phyloP scores from a whole-genome alignment of 2,113 vertebrate genomes.

The Noctilio leporinus region DNA sequence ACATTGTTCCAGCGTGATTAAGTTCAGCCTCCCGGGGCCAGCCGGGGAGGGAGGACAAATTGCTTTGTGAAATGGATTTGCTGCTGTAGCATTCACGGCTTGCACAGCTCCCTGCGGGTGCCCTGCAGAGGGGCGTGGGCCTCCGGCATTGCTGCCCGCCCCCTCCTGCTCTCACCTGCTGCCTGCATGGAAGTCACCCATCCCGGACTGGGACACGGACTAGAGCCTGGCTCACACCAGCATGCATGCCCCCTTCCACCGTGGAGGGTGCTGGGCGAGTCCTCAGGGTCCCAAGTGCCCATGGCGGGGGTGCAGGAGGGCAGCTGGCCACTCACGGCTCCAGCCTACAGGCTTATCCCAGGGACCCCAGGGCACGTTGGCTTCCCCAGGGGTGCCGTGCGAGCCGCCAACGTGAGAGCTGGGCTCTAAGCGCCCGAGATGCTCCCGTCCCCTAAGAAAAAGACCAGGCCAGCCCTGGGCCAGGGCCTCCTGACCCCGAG shows the following conservation, averaged over 20 bases:
- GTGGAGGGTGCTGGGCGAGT: neutral
- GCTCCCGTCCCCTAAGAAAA: neutral
- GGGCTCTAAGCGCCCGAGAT: neutral
- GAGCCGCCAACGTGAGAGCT: fast-evolving
- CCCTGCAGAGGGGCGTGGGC: neutral
- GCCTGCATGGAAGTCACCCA: neutral
- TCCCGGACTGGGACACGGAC: neutral
- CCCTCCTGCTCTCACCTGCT: fast-evolving
- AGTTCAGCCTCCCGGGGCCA: conserved; percentile 27
- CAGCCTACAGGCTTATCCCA: neutral
- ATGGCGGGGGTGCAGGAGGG: neutral
- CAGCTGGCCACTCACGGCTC: fast-evolving
- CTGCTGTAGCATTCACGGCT: neutral
- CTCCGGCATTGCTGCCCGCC: neutral
- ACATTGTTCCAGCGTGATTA: conserved; percentile 17
- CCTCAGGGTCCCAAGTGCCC: neutral
- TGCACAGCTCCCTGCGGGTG: fast-evolving
- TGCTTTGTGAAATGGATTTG: conserved; percentile 25
- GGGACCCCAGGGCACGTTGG: neutral
- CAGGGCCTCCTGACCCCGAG: neutral
- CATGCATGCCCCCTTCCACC: fast-evolving
- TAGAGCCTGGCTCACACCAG: neutral
- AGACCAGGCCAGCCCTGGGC: neutral
- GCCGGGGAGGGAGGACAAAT: neutral
- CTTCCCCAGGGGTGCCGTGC: neutral